Conservation (phyloP, 2,797 vertebrate genomes). For the Poeciliopsis gracilis region DNA sequence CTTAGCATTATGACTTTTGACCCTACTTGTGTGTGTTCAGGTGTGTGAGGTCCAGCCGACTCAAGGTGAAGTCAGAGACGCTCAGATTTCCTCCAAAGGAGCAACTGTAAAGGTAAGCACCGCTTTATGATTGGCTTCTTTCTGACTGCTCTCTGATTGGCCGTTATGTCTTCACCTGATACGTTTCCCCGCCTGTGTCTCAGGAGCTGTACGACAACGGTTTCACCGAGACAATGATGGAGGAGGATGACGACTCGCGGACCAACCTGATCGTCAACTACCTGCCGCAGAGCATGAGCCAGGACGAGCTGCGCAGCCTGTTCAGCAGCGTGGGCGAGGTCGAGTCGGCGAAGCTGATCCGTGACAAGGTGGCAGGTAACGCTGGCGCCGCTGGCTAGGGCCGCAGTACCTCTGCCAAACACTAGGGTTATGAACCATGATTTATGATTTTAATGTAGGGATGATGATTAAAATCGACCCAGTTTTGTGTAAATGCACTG, state of each 20-base stretch:
- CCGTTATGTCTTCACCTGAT: neutral
- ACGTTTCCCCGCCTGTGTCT: neutral
- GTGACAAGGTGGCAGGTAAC: slow-evolving; percentile 98
- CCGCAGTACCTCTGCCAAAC: too few relatives aligned
- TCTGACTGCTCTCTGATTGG: neutral
- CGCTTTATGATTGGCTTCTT: neutral
- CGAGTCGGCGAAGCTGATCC: slow-evolving; percentile 95
- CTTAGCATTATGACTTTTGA: too few relatives aligned
- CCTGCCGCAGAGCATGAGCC: slow-evolving; percentile 98
- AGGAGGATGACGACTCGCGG: slow-evolving; percentile 91
- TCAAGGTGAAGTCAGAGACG: slow-evolving; percentile 75
- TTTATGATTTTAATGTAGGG: neutral
- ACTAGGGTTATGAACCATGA: neutral
- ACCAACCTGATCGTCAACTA: slow-evolving; percentile 99
- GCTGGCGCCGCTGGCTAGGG: neutral
- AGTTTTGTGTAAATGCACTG: neutral
- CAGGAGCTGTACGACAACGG: slow-evolving; percentile 86
- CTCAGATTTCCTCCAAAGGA: slow-evolving; percentile 66
- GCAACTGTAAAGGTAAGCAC: slow-evolving; percentile 63
- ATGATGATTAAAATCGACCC: neutral
- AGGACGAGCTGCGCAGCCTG: slow-evolving; percentile 93
- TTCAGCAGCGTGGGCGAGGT: slow-evolving; percentile 97
- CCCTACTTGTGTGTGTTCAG: slow-evolving; percentile 50
- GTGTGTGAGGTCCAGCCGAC: slow-evolving; percentile 83
- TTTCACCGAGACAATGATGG: slow-evolving; percentile 92